Conservation (phyloP, 53 echinoderm and acorn worm genomes). For the Paracentrotus lividus region DNA sequence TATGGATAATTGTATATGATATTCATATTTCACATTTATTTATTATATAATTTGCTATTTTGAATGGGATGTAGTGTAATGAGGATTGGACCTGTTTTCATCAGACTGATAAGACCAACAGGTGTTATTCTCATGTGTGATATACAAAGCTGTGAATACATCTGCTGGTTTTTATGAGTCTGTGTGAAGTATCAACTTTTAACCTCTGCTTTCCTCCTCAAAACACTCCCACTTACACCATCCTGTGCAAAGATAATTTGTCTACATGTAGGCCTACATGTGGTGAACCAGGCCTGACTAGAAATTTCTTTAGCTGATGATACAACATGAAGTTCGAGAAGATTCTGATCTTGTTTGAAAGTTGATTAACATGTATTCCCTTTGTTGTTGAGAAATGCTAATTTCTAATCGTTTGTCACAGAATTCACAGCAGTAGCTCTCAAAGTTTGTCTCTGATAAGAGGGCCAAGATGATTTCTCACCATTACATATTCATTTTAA, state of each 20-base stretch:
- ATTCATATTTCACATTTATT: not conserved
- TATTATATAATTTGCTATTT: not conserved
- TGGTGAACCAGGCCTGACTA: no score
- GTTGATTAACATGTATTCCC: not conserved
- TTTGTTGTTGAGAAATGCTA: not conserved
- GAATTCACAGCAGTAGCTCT: not conserved
- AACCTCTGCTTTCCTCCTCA: not conserved
- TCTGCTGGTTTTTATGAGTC: slow-evolving; percentile 97
- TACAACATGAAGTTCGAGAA: not conserved
- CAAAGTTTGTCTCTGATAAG: slow-evolving; percentile 6
- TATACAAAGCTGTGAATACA: slow-evolving; percentile 90
- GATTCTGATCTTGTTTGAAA: not conserved
- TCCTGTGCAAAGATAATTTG: not conserved
- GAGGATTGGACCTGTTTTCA: not conserved
- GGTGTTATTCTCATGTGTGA: slow-evolving; percentile 89
- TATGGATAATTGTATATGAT: not conserved
- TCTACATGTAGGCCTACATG: no score
- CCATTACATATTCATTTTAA: no score
- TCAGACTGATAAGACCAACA: slow-evolving; percentile 83
- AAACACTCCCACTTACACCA: not conserved
- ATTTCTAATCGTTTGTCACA: not conserved
- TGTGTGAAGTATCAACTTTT: not conserved
- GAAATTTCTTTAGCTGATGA: no score
- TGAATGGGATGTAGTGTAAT: not conserved
- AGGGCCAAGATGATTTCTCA: not conserved